These are phyloP conservation scores for Collichthys lucidus DNA, from an alignment of 2,113 vertebrate genomes.

Conservation along the genomic window DNA sequence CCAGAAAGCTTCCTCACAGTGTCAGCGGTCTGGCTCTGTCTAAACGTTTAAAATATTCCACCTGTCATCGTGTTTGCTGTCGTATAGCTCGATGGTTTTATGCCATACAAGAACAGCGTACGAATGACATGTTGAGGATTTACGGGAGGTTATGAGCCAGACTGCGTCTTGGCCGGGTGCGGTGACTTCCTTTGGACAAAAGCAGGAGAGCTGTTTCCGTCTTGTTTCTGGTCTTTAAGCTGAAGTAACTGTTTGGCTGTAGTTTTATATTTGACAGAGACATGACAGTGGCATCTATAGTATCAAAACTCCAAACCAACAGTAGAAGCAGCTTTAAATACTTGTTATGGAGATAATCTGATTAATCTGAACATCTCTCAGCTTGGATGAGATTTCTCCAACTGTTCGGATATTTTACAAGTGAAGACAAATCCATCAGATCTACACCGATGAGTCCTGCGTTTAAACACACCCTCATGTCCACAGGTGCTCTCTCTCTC, in stretches of 20 bases:
- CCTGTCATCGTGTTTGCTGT: not conserved
- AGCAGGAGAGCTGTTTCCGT: not conserved
- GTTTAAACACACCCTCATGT: conserved; percentile 18
- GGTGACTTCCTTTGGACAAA: not conserved
- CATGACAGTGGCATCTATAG: not conserved
- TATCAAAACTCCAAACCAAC: no score
- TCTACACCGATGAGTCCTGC: not conserved
- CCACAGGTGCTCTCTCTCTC: conserved; percentile 56
- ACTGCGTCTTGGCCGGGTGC: not conserved
- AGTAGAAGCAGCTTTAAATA: not conserved
- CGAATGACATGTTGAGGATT: not conserved
- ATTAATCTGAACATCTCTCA: not conserved
- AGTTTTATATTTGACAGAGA: not conserved
- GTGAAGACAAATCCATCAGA: conserved; percentile 14
- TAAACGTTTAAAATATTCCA: not conserved
- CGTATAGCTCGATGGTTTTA: not conserved
- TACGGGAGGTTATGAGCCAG: not conserved
- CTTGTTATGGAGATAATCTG: not conserved
- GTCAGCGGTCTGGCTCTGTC: not conserved
- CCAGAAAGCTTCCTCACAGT: no score
- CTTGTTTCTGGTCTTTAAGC: not conserved
- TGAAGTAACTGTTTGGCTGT: conserved; percentile 4
- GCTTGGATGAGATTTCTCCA: not conserved
- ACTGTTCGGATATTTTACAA: not conserved
- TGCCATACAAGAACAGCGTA: not conserved